A percentile compares a stretch with the other conserved stretches of the same genome.
phyloP scores from a whole-genome alignment of 2,888 invertebrate species.

The Hofmannophila pseudospretella region DNA sequence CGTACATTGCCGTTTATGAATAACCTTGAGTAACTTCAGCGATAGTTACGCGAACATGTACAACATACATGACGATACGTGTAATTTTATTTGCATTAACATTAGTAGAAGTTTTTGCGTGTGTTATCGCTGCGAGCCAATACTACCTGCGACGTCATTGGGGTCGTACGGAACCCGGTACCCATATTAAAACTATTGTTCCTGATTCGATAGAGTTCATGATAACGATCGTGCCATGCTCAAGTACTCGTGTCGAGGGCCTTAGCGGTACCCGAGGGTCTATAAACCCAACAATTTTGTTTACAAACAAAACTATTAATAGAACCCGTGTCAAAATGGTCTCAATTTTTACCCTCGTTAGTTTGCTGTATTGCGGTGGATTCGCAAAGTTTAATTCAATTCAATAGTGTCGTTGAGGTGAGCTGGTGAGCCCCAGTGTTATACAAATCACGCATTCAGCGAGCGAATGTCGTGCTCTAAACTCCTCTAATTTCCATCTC shows the following conservation, averaged over 20 bases:
- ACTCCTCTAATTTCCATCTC: constrained; percentile 42
- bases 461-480: constrained; percentile 21
- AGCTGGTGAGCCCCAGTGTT: neutral
- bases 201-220: constrained; percentile 43
- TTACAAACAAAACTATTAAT: constrained; percentile 27
- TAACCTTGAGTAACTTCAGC: constrained; percentile 1
- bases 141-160: constrained; percentile 43
- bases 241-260: constrained; percentile 24
- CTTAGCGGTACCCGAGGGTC: constrained; percentile 24
- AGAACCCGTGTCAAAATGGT: neutral
- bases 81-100: neutral
- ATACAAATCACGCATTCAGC: constrained; percentile 4
- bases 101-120: constrained; percentile 33
- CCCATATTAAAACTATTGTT: constrained; percentile 49
- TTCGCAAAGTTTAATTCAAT: neutral
- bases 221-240: constrained; percentile 45
- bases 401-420: neutral
- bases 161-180: constrained; percentile 42
- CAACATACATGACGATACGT: constrained; percentile 2
- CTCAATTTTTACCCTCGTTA: neutral
- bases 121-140: constrained; percentile 49
- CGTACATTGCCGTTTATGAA: constrained; percentile 24
- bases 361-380: neutral
- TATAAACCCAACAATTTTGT: constrained; percentile 20
- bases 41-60: constrained; percentile 12